Percentiles rank a stretch among this genome's conserved stretches.
These are phyloP conservation scores for Melanotaenia maccullochi DNA, from an alignment of 2,797 vertebrate genomes.

Conservation along the genomic window DNA sequence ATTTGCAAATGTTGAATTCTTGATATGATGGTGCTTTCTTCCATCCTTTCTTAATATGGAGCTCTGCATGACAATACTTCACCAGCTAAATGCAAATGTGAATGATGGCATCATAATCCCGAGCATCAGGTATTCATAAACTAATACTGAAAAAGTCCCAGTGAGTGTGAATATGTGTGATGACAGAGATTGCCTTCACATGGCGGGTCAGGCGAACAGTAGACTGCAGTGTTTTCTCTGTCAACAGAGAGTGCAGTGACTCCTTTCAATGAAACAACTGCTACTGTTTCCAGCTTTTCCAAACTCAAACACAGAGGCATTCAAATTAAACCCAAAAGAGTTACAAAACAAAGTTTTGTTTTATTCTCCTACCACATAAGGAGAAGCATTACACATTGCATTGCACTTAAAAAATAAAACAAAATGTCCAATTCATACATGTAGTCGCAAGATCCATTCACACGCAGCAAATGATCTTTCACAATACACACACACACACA, in stretches of 20 bases:
- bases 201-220: slow-evolving; percentile 67
- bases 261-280: slow-evolving; percentile 41
- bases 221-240: slow-evolving; percentile 62
- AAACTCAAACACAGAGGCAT: slow-evolving; percentile 8
- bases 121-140: slow-evolving; percentile 14
- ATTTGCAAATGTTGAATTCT: neutral
- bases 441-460: slow-evolving; percentile 34
- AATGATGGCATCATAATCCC: neutral
- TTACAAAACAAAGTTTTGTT: slow-evolving; percentile 69
- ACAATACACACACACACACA: neutral
- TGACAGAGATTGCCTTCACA: slow-evolving; percentile 53
- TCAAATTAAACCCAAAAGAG: slow-evolving; percentile 23
- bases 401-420: slow-evolving; percentile 55
- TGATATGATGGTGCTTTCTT: slow-evolving; percentile 1
- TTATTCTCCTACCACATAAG: slow-evolving; percentile 65
- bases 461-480: slow-evolving; percentile 33
- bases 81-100: slow-evolving; percentile 14
- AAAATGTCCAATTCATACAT: slow-evolving; percentile 29
- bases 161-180: slow-evolving; percentile 45
- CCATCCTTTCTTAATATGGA: slow-evolving; percentile 12
- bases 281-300: slow-evolving; percentile 19
- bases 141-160: slow-evolving; percentile 2
- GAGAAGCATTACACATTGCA: slow-evolving; percentile 48
- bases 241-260: slow-evolving; percentile 63
- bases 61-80: slow-evolving; percentile 1